A percentile compares a stretch with the other conserved stretches of the same genome.
Evolutionary conservation across 2,113 vertebrate genomes (phyloP).

Genomic region (Corythoichthys intestinalis): DNA sequence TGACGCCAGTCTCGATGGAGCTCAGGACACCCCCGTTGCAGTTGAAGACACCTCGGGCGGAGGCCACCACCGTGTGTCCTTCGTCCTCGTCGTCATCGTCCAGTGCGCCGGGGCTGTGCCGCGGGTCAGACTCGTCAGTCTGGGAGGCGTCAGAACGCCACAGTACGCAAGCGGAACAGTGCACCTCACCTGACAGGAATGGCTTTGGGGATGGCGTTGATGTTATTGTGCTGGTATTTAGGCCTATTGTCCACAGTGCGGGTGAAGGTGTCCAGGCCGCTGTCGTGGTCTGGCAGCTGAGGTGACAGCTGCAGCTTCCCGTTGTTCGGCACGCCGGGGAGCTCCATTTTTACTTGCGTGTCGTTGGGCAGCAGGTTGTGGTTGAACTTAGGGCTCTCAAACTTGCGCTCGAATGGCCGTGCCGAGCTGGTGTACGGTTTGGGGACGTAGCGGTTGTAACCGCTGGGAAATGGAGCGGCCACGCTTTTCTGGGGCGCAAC

Average conservation of each 20-base stretch:
- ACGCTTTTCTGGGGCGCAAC: constrained; percentile 70
- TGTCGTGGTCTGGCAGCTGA: constrained; percentile 84
- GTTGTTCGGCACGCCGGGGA: constrained; percentile 72
- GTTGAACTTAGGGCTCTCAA: constrained; percentile 98
- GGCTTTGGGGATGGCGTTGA: constrained; percentile 88
- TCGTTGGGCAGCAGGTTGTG: constrained; percentile 96
- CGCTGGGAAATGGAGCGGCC: constrained; percentile 57
- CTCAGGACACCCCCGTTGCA: constrained; percentile 94
- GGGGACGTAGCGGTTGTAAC: constrained; percentile 82
- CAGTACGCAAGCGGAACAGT: constrained; percentile 1
- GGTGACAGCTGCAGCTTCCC: constrained; percentile 78
- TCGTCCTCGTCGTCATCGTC: constrained; percentile 97
- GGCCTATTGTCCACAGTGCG: constrained; percentile 83
- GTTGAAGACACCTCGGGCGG: constrained; percentile 93
- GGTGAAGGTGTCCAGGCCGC: constrained; percentile 86
- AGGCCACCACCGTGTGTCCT: constrained; percentile 95
- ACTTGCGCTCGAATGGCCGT: constrained; percentile 93
- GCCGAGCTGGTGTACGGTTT: constrained; percentile 84
- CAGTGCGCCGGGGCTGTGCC: constrained; percentile 84
- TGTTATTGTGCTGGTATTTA: constrained; percentile 92
- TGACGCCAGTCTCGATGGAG: constrained; percentile 97
- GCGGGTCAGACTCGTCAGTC: constrained; percentile 30
- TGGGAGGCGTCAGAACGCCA: constrained; percentile 5
- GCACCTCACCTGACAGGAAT: constrained; percentile 86
- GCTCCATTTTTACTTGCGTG: constrained; percentile 78